These are phyloP conservation scores for Galbula dea DNA, from an alignment of 2,113 vertebrate genomes.

Conservation along the genomic window DNA sequence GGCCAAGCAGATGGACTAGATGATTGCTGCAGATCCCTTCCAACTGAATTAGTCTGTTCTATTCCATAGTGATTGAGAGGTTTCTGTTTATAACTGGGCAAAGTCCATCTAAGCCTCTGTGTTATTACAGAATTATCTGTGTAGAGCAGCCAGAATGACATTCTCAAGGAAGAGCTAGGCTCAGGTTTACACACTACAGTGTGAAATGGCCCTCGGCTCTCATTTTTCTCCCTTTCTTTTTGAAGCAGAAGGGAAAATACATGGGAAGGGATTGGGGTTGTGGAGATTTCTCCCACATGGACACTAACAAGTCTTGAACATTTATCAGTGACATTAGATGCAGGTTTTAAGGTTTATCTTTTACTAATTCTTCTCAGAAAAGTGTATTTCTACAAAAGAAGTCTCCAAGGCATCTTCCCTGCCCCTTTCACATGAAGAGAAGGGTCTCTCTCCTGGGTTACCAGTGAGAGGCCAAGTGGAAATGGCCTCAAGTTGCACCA, in stretches of 20 bases:
- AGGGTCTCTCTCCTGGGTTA: no score
- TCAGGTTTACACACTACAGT: neutral
- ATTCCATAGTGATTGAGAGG: neutral
- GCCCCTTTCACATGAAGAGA: neutral
- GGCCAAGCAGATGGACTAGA: neutral
- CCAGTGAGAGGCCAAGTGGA: no score
- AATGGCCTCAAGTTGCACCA: no score
- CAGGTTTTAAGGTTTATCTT: neutral
- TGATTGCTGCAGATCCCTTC: neutral
- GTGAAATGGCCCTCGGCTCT: neutral
- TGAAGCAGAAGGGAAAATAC: neutral
- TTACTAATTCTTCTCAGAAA: neutral
- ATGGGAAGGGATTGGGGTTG: neutral
- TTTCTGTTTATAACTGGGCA: neutral
- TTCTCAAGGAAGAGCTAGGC: neutral
- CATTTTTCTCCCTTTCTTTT: neutral
- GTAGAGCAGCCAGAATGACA: neutral
- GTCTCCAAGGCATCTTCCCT: neutral
- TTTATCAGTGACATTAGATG: neutral
- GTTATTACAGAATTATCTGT: neutral
- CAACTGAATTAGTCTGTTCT: neutral
- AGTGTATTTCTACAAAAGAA: neutral
- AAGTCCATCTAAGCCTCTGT: neutral
- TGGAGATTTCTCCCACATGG: neutral
- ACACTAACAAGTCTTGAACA: neutral